These are phyloP conservation scores for Sinotaia quadrata DNA, from an alignment of 2,888 invertebrate species.

Conservation along the genomic window DNA sequence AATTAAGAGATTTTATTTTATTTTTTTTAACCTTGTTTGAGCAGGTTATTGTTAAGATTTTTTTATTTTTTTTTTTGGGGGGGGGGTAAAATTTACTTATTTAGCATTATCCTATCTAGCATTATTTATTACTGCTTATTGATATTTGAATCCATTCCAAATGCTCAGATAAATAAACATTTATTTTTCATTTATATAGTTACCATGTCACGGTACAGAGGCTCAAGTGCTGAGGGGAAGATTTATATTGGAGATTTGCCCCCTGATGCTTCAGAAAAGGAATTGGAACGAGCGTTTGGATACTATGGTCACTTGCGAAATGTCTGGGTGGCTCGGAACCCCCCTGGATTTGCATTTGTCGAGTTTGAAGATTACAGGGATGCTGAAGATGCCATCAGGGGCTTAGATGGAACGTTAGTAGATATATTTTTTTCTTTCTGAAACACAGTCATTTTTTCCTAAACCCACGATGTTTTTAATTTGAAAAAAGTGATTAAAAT, in stretches of 20 bases:
- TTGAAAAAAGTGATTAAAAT: constrained; percentile 1
- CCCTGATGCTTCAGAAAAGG: constrained; percentile 90
- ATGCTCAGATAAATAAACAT: too few species aligned
- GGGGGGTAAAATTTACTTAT: too few species aligned
- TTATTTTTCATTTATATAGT: background rate
- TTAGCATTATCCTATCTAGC: too few species aligned
- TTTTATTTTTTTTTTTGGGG: too few species aligned
- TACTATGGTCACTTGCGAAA: constrained; percentile 91
- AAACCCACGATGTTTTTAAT: background rate
- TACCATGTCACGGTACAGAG: constrained; percentile 45
- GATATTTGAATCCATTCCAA: too few species aligned
- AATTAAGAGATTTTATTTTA: too few species aligned
- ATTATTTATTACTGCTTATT: too few species aligned
- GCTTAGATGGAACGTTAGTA: constrained; percentile 72
- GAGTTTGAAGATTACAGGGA: constrained; percentile 71
- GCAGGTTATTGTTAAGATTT: too few species aligned
- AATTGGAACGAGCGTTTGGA: constrained; percentile 86
- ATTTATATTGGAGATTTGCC: constrained; percentile 94
- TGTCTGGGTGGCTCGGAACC: constrained; percentile 95
- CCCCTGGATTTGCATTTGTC: constrained; percentile 79
- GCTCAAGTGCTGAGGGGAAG: constrained; percentile 75
- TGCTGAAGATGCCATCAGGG: constrained; percentile 73
- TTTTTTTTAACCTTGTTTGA: too few species aligned
- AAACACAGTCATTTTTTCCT: background rate
- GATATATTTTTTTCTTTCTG: background rate